These are phyloP conservation scores for Branchinecta sandiegonensis DNA, from an alignment of 2,888 invertebrate genomes.

Conservation along the genomic window DNA sequence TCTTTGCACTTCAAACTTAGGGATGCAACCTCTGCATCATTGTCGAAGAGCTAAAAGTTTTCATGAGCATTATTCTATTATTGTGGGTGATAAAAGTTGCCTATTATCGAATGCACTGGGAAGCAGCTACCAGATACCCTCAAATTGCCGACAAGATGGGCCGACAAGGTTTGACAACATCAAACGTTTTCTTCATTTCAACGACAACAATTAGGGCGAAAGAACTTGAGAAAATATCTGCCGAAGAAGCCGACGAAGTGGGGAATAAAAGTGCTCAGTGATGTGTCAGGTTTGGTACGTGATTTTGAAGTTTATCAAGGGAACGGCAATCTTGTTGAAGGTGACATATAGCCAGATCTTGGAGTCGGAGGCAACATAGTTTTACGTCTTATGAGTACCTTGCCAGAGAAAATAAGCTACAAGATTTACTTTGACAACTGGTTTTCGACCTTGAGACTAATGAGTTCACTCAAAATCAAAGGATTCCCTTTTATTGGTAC, in stretches of 20 bases:
- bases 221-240: constrained; percentile 29
- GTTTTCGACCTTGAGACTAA: constrained; percentile 24
- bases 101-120: constrained; percentile 29
- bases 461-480: constrained; percentile 18
- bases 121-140: constrained; percentile 26
- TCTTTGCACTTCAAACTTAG: constrained; percentile 27
- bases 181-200: no score
- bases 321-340: constrained; percentile 24
- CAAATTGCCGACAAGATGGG: constrained; percentile 28
- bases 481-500: constrained; percentile 21
- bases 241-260: constrained; percentile 29
- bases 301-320: constrained; percentile 30
- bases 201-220: constrained; percentile 27
- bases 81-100: constrained; percentile 28
- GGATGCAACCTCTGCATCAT: constrained; percentile 25
- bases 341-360: constrained; percentile 19
- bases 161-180: constrained; percentile 26
- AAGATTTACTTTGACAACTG: constrained; percentile 27
- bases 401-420: constrained; percentile 27
- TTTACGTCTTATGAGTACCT: constrained; percentile 23
- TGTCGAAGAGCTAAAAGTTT: constrained; percentile 27
- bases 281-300: constrained; percentile 29
- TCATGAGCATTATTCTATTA: constrained; percentile 27
- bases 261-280: constrained; percentile 30
- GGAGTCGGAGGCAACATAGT: constrained; percentile 28